Percentiles rank a stretch among this genome's conserved stretches.
Conservation (phyloP, 2,888 invertebrate genomes). For the Seladonia tumulorum region DNA sequence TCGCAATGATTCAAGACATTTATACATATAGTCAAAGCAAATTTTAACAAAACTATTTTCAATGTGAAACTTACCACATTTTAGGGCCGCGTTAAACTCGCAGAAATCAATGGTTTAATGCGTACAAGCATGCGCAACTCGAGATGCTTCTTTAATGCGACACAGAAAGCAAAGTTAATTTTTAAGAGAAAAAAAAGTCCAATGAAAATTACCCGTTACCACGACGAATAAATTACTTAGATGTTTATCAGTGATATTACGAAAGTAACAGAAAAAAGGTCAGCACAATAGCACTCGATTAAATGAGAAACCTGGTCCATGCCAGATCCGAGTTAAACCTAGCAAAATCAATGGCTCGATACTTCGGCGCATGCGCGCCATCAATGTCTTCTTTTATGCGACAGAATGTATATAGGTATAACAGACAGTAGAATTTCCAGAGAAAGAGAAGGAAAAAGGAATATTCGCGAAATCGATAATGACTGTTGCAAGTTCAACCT, state of each 20-base stretch:
- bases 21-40: not conserved
- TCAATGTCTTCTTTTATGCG: slow-evolving; percentile 64
- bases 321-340: slow-evolving; percentile 77
- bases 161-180: slow-evolving; percentile 38
- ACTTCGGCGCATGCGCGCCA: slow-evolving; percentile 79
- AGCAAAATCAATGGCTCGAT: slow-evolving; percentile 79
- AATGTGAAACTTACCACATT: slow-evolving; percentile 82
- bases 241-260: not conserved
- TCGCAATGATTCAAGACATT: not conserved
- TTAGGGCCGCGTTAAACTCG: slow-evolving; percentile 78
- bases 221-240: not conserved
- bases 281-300: slow-evolving; percentile 33
- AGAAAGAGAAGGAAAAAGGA: not conserved
- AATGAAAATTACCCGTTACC: not conserved
- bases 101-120: slow-evolving; percentile 80
- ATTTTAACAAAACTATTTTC: slow-evolving; percentile 61
- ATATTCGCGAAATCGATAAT: slow-evolving; percentile 36
- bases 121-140: slow-evolving; percentile 78
- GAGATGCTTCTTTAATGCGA: slow-evolving; percentile 62
- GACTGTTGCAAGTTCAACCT: not conserved
- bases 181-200: not conserved
- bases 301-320: slow-evolving; percentile 80
- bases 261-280: not conserved
- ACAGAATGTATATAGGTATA: slow-evolving; percentile 57
- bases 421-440: slow-evolving; percentile 1